These are phyloP conservation scores for Tricholauxania praeusta DNA, from an alignment of 2,888 invertebrate species.

Conservation along the genomic window DNA sequence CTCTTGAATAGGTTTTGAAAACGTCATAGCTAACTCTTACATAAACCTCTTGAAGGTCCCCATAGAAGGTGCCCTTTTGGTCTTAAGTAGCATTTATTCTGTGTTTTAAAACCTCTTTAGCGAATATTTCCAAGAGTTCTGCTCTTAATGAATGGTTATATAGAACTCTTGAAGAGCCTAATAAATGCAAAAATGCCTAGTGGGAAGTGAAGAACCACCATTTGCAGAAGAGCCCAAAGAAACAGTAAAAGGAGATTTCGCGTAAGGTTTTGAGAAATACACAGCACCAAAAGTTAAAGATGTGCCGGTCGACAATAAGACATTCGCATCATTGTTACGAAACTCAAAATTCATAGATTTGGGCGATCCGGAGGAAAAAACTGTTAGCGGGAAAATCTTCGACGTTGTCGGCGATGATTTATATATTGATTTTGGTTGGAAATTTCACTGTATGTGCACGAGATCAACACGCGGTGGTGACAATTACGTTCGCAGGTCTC, in stretches of 20 bases:
- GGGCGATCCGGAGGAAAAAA: constrained; percentile 85
- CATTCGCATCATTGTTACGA: constrained; percentile 84
- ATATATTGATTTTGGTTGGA: constrained; percentile 98
- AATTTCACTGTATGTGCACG: constrained; percentile 95
- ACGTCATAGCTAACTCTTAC: no score
- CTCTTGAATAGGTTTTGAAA: no score
- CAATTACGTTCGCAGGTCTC: constrained; percentile 84
- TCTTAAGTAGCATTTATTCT: no score
- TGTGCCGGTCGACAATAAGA: constrained; percentile 68
- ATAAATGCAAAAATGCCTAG: no score
- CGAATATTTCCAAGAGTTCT: no score
- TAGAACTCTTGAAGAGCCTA: no score
- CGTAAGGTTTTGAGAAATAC: constrained; percentile 80
- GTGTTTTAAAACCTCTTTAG: no score
- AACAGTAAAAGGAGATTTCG: constrained; percentile 73
- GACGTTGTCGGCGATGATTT: constrained; percentile 92
- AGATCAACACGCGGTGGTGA: constrained; percentile 81
- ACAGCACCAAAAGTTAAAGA: constrained; percentile 68
- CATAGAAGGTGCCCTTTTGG: no score
- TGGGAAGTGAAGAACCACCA: constrained; percentile 24
- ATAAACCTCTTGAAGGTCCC: no score
- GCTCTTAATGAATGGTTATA: no score
- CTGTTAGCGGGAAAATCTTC: constrained; percentile 88
- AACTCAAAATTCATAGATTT: constrained; percentile 91
- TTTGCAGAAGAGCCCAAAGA: constrained; percentile 45